Percentiles rank a stretch among this genome's conserved stretches.
Evolutionary conservation across 2,113 vertebrate genomes (phyloP).

Genomic region (Vulpes lagopus): DNA sequence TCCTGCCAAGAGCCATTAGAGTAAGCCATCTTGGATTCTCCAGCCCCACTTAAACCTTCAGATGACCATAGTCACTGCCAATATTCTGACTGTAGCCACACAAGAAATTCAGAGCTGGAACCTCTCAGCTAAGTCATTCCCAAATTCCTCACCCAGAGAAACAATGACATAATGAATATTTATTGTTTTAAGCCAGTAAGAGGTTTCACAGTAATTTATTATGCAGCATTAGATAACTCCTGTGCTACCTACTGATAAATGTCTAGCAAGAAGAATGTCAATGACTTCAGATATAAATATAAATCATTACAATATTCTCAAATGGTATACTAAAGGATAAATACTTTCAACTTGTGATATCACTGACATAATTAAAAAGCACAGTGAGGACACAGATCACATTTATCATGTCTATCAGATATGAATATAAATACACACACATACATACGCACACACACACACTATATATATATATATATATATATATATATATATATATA

Average conservation of each 20-base stretch:
- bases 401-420: neutral
- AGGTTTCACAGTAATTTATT: neutral
- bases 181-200: neutral
- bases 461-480: neutral
- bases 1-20: neutral
- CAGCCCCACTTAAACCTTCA: neutral
- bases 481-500: no score
- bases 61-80: neutral
- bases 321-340: constrained; percentile 45
- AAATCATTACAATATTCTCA: constrained; percentile 7
- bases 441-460: neutral
- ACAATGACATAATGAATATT: neutral
- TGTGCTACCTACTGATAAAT: neutral
- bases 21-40: neutral
- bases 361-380: neutral
- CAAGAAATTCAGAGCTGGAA: neutral
- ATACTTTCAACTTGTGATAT: constrained; percentile 7
- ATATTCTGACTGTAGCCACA: neutral
- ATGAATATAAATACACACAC: neutral
- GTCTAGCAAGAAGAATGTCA: constrained; percentile 50
- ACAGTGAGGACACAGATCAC: neutral
- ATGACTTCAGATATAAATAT: neutral
- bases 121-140: neutral
- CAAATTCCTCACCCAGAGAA: neutral
- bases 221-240: neutral